These are phyloP conservation scores for Cosmia pyralina DNA, from an alignment of 2,888 invertebrate species.

Conservation along the genomic window DNA sequence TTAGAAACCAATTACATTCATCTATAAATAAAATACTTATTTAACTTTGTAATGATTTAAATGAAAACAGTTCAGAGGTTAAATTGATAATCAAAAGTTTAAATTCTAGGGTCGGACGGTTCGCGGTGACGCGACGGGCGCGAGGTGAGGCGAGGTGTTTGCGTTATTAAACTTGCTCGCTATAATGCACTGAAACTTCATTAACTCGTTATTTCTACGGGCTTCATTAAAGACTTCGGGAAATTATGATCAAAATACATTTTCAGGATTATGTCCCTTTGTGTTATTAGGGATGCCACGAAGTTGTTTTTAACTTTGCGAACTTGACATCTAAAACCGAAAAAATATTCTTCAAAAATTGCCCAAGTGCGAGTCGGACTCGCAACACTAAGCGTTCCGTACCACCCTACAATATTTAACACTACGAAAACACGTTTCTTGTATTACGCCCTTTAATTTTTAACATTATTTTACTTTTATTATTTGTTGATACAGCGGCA, in stretches of 20 bases:
- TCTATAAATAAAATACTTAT: constrained; percentile 46
- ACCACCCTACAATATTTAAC: too few species aligned
- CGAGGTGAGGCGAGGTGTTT: constrained; percentile 47
- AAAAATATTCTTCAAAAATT: too few species aligned
- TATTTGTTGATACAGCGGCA: too few species aligned
- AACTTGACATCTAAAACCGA: not conserved
- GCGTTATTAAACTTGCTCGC: constrained; percentile 64
- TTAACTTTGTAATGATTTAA: constrained; percentile 48
- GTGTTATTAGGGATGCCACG: constrained; percentile 29
- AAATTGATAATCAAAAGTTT: constrained; percentile 68
- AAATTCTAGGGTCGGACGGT: constrained; percentile 49
- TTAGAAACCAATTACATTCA: constrained; percentile 41
- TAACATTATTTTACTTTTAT: too few species aligned
- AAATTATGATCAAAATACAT: constrained; percentile 63
- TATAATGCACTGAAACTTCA: constrained; percentile 71
- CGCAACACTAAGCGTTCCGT: too few species aligned
- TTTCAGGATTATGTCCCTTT: constrained; percentile 52
- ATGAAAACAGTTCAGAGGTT: constrained; percentile 47
- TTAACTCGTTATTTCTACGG: constrained; percentile 67
- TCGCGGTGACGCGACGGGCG: not conserved
- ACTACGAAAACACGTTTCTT: too few species aligned
- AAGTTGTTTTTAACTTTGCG: not conserved
- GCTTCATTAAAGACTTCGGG: constrained; percentile 62
- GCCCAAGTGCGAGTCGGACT: too few species aligned
- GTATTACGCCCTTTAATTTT: too few species aligned